Conservation (phyloP, 2,888 invertebrate species). For the Arctia plantaginis region DNA sequence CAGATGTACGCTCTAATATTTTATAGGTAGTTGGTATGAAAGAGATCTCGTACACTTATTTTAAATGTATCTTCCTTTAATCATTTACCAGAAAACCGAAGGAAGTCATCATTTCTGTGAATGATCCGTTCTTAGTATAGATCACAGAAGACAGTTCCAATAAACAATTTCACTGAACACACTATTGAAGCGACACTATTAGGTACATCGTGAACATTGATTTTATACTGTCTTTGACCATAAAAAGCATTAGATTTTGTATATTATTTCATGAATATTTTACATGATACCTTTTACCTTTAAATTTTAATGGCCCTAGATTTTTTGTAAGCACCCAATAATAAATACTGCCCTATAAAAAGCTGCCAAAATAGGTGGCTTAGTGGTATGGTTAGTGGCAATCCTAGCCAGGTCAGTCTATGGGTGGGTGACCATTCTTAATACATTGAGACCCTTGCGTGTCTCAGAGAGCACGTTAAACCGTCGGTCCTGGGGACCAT, state of each 20-base stretch:
- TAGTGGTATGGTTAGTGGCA: too few relatives aligned
- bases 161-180: slow-evolving; percentile 13
- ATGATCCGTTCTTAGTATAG: slow-evolving; percentile 17
- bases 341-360: too few relatives aligned
- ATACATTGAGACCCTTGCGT: too few relatives aligned
- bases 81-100: slow-evolving; percentile 4
- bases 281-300: too few relatives aligned
- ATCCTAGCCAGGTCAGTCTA: too few relatives aligned
- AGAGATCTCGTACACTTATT: background rate
- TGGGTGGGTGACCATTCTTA: too few relatives aligned
- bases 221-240: background rate
- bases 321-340: too few relatives aligned
- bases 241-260: background rate
- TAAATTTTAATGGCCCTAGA: too few relatives aligned
- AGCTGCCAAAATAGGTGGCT: too few relatives aligned
- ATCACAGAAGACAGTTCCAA: slow-evolving; percentile 9
- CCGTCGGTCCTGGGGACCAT: too few relatives aligned
- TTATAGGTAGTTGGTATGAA: background rate
- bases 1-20: slow-evolving; percentile 6
- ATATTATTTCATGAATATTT: too few relatives aligned
- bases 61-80: slow-evolving; percentile 7
- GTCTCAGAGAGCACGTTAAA: too few relatives aligned
- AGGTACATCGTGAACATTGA: background rate
- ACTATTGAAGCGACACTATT: slow-evolving; percentile 6
- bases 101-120: slow-evolving; percentile 7